Base-by-base conservation (phyloP, 2,888 invertebrate species). In the Sisyra terminalis region DNA sequence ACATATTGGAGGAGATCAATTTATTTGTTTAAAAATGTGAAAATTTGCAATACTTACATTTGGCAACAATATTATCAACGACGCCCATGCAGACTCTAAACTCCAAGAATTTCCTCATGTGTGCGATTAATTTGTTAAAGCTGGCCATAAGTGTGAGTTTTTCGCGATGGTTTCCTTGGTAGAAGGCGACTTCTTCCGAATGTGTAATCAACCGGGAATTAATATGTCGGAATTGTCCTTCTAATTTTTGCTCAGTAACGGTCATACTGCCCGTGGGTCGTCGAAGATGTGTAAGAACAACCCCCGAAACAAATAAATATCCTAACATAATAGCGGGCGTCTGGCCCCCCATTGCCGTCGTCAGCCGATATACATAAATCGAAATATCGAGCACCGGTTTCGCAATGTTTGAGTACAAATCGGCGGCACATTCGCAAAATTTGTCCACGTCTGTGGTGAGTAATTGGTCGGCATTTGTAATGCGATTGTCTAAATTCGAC, bases 211-310 rank as follows among this genome's bases (percentile, higher is more conserved):
- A 70, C 40, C 97, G 71, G 2, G 96, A 89, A 62, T 98, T 93
- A 29, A 96, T 92, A 57, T 90, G 96, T 57, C 97, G 75, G 64
- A 90, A 96, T 69, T 98, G 96, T 42, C 97, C 98, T 67, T 98
- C 98, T n/a, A 96, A 65, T 59, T 88, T 87, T 62, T 97, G 97
- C 60, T 98, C 97, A 46, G 77, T 77, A 1, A 93, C 88, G 0
- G 97, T 97, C 67, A 97, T 71, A 39, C 76, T 69, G 2, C 73
- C 90, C 47, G 90, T 85, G 0, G 96, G 96, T 52, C 80, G 75
- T 48, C 96, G 72, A 43, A 94, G 64, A 54, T 85, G 78, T 0
- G 96, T 94, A 43, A 97, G 64, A 46, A 92, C 64, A 3, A 83
- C 65, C 43, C 97, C 97, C 40, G 94, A 89, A 15, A 89, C 58